Base-by-base conservation (phyloP, 2,113 vertebrate genomes). In the Vulpes vulpes region DNA sequence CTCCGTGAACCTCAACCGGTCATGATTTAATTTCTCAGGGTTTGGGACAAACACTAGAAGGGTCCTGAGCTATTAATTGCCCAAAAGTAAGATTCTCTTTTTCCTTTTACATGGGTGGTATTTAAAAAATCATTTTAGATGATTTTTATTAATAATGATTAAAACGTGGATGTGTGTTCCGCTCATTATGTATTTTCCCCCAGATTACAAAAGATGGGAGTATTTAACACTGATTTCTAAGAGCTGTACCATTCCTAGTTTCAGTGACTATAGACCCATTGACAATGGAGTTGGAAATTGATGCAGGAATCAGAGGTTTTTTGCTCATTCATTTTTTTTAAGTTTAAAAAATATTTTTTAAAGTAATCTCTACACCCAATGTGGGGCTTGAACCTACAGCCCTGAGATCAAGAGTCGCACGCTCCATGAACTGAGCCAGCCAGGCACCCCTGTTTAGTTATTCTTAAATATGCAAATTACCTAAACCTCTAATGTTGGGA, bases 21-120 rank as follows among this genome's bases (percentile, higher is more conserved):
- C 43, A 71, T 69, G 32, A 87, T 87, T 85, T 94, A 87, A 83
- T 95, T 87, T 92, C 81, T 94, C 69, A 78, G 16, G 60, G 19
- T 17, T 64, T 69, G 30, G 55, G 49, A 73, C 55, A 78, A 85
- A 65, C 25, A 51, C 84, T 73, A 22, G 3, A 64, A 86, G 8
- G 8, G 22, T 67, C 57, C 95, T 69, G 43, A 74, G 35, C 65
- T 74, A 23, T 79, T 43, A 43, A 32, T 88, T 59, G 71, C n/a
- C 9, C 23, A 14, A 67, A 93, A 80, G 4, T 38, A 67, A 69
- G 55, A 85, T 60, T 35, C 19, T 65, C 6, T n/a, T 35, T 80
- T 83, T 23, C 22, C 12, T 67, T 90, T 83, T 91, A 67, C 79
- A 74, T 27, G 64, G 19, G 16, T 79, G 43, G 6, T 60, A 22